Percentiles rank a stretch among this genome's conserved stretches.
These are phyloP conservation scores for Drosophila seguyi DNA, from an alignment of 1,140 invertebrate species.

Conservation along the genomic window DNA sequence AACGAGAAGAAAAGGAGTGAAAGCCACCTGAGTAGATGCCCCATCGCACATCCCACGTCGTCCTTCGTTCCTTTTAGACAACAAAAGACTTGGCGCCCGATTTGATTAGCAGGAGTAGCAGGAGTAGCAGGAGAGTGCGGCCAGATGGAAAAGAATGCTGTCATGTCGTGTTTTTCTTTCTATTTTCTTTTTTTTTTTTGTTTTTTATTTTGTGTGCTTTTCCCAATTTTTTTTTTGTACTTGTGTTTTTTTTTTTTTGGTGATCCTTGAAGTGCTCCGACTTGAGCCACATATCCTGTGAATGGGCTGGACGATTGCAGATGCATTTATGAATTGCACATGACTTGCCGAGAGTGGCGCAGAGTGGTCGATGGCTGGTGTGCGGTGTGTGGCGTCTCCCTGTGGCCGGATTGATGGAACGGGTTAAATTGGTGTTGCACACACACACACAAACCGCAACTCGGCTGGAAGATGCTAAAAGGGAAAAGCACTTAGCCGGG, in stretches of 20 bases:
- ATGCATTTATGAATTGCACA: slow-evolving; percentile 57
- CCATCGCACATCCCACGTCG: not conserved
- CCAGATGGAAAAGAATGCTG: slow-evolving; percentile 40
- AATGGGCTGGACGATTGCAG: slow-evolving; percentile 51
- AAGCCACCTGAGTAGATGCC: slow-evolving; percentile 42
- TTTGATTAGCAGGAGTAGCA: slow-evolving; percentile 69
- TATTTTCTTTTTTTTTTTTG: not conserved
- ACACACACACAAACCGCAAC: slow-evolving; percentile 19
- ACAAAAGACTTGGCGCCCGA: slow-evolving; percentile 67
- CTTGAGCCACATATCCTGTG: slow-evolving; percentile 33
- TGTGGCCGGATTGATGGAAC: slow-evolving; percentile 23
- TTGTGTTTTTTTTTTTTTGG: not conserved
- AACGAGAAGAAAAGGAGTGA: slow-evolving; percentile 22
- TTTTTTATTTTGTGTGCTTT: no score
- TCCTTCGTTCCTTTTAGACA: slow-evolving; percentile 18
- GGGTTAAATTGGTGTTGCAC: slow-evolving; percentile 21
- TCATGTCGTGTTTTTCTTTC: slow-evolving; percentile 11
- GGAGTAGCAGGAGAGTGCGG: not conserved
- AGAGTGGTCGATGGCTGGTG: slow-evolving; percentile 34
- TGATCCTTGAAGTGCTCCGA: slow-evolving; percentile 30
- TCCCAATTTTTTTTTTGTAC: not conserved
- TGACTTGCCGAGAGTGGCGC: slow-evolving; percentile 43
- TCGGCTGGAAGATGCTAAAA: slow-evolving; percentile 28
- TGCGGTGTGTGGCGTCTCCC: not conserved
- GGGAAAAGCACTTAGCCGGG: slow-evolving; percentile 28